A percentile compares a stretch with the other conserved stretches of the same genome.
These are phyloP conservation scores for Bellardia bayeri DNA, from an alignment of 2,888 invertebrate genomes.

Conservation along the genomic window DNA sequence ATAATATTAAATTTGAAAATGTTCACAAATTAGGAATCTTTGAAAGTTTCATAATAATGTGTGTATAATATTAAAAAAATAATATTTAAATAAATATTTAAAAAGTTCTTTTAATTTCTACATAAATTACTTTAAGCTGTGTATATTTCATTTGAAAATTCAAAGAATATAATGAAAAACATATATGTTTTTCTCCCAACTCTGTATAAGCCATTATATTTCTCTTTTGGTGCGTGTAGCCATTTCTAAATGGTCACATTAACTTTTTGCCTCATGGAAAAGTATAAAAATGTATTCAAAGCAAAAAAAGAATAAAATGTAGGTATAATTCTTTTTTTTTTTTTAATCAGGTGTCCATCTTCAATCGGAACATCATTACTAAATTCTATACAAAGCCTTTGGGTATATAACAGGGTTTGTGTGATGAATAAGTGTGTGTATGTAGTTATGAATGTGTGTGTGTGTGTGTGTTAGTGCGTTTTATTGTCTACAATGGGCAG, in stretches of 20 bases:
- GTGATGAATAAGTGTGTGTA: background rate
- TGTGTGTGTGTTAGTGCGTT: background rate
- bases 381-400: background rate
- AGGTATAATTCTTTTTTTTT: slow-evolving; percentile 13
- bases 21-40: too few relatives aligned
- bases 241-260: background rate
- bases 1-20: too few relatives aligned
- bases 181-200: background rate
- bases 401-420: background rate
- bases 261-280: background rate
- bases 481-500: slow-evolving; percentile 1
- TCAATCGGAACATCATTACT: slow-evolving; percentile 24
- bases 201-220: background rate
- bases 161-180: too few relatives aligned
- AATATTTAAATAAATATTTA: too few relatives aligned
- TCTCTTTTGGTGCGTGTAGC: background rate
- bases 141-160: too few relatives aligned
- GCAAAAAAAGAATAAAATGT: background rate
- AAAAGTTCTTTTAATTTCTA: too few relatives aligned
- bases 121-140: too few relatives aligned
- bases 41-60: too few relatives aligned
- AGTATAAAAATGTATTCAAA: background rate
- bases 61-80: too few relatives aligned
- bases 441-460: background rate
- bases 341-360: slow-evolving; percentile 29